A percentile compares a stretch with the other conserved stretches of the same genome.
Conservation (phyloP, 2,797 vertebrate genomes). For the Argya squamiceps region DNA sequence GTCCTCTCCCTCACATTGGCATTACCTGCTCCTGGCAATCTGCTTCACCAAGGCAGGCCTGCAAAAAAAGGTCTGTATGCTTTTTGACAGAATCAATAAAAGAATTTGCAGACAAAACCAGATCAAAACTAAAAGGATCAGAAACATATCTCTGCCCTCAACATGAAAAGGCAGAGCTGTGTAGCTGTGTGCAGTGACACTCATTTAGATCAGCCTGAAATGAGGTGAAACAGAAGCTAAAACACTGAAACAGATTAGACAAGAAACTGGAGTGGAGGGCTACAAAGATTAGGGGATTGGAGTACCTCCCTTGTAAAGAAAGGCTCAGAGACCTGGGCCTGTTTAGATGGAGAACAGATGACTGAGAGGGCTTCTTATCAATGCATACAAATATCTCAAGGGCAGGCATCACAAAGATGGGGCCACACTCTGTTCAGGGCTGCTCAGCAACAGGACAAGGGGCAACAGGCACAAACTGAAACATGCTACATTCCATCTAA, state of each 20-base stretch:
- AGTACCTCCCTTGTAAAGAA: neutral
- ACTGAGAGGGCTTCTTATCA: neutral
- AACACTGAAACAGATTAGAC: neutral
- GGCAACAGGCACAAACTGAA: neutral
- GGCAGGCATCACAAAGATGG: neutral
- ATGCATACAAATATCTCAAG: neutral
- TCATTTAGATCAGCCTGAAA: neutral
- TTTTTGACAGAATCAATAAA: neutral
- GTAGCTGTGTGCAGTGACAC: neutral
- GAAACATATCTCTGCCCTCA: neutral
- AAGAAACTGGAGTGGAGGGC: neutral
- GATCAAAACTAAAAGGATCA: neutral
- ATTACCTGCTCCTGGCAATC: neutral
- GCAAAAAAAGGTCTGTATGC: neutral
- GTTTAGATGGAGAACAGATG: neutral
- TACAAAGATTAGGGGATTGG: neutral
- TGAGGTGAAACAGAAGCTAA: neutral
- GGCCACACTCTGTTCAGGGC: neutral
- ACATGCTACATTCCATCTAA: neutral
- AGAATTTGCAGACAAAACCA: neutral
- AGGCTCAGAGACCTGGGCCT: neutral
- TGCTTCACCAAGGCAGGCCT: neutral
- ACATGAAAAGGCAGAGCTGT: neutral
- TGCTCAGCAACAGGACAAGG: neutral
- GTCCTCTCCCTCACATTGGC: neutral